Evolutionary conservation across 1,140 invertebrate genomes (phyloP).

Genomic region (Drosophila hydei): DNA sequence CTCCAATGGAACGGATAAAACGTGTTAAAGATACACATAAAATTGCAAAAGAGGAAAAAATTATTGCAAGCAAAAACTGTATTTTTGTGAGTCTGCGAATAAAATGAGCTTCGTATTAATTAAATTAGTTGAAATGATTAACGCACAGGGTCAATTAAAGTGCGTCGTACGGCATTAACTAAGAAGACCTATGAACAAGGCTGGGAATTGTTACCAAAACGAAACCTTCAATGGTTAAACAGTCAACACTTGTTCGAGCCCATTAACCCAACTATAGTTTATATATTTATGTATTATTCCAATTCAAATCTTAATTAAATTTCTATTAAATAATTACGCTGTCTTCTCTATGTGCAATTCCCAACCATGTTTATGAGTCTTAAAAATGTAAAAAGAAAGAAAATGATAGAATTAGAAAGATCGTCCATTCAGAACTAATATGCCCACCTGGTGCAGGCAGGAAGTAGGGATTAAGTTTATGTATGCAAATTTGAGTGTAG

Average conservation of each 20-base stretch:
- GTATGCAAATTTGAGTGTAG: slow-evolving; percentile 7
- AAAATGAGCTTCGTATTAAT: slow-evolving; percentile 19
- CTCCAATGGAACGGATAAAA: slow-evolving; percentile 19
- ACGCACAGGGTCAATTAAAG: slow-evolving; percentile 4
- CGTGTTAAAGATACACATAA: slow-evolving; percentile 16
- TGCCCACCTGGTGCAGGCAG: background rate
- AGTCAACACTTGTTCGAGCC: no score
- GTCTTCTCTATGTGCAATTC: background rate
- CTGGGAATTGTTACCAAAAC: slow-evolving; percentile 24
- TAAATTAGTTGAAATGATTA: slow-evolving; percentile 9
- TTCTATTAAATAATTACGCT: no score
- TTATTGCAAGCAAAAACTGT: slow-evolving; percentile 38
- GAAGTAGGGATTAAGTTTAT: background rate
- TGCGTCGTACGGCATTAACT: slow-evolving; percentile 14
- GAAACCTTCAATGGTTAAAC: background rate
- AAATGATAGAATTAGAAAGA: slow-evolving; percentile 8
- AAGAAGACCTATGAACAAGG: slow-evolving; percentile 16
- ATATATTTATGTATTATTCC: no score
- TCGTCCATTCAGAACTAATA: slow-evolving; percentile 6
- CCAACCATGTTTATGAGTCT: slow-evolving; percentile 3
- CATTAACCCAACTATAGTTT: no score
- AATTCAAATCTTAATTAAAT: no score
- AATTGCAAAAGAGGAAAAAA: slow-evolving; percentile 30
- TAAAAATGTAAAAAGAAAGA: background rate
- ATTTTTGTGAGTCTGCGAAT: slow-evolving; percentile 7